Base-by-base conservation (phyloP, 2,797 vertebrate species). In the Sparus aurata region DNA sequence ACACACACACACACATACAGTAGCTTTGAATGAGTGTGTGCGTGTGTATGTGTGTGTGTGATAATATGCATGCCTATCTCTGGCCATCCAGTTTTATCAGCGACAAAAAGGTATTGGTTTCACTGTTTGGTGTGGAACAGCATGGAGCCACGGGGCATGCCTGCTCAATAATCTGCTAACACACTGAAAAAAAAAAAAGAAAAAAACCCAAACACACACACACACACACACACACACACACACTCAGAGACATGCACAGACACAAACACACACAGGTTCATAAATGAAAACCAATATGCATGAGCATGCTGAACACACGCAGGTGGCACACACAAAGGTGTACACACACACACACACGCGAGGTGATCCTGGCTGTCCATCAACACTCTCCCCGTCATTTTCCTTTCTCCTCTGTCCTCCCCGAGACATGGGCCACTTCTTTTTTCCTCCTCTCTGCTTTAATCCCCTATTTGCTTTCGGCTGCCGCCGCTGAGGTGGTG, bases 1-100 rank as follows among this genome's bases (percentile, higher is more conserved):
- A 73, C 52, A 69, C 75, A 79, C 30, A 65, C 25, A 3, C 25
- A 27, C 25, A 27, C 27, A 27, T 5, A 34, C 54, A 68, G 22
- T 52, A 30, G 54, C 60, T 79, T 12, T 62, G 70, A 75, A 57
- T 71, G 60, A 78, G 69, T 50, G 34, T 79, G 69, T 76, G 63
- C 64, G 60, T 68, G 73, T 62, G 62, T 75, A 65, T 72, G 63
- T 60, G 67, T 23, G 13, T 58, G 58, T 68, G 69, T 82, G 88
- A 91, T 93, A 92, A 93, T 93, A 92, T 91, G 93, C 90, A 93
- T 91, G 90, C 70, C 80, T 94, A 92, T 94, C 93, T 93, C 80
- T 72, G 79, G 73, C 76, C 82, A 91, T 91, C 85, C 87, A 85
- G 83, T 90, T 90, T 91, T 93, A 92, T 93, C 93, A 91, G 90